Percentiles rank a stretch among this genome's conserved stretches.
These are phyloP conservation scores for Bubalus kerabau DNA, from an alignment of 2,113 vertebrate genomes.

Conservation along the genomic window DNA sequence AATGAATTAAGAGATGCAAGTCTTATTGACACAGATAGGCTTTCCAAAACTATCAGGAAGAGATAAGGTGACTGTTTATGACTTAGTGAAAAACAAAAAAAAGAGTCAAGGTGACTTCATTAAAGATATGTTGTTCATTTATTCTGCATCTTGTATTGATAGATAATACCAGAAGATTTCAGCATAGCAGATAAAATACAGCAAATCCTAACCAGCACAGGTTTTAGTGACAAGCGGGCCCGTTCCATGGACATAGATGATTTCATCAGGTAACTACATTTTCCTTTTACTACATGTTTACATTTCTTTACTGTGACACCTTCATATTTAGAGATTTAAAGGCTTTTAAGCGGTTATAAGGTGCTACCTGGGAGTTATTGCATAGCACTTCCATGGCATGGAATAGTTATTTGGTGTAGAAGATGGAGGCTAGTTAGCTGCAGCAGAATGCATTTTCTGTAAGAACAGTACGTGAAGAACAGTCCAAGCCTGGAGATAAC, in stretches of 20 bases:
- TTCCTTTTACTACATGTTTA: constrained; percentile 47
- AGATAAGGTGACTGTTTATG: constrained; percentile 9
- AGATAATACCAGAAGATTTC: constrained; percentile 93
- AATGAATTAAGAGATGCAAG: not conserved
- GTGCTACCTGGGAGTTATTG: constrained; percentile 64
- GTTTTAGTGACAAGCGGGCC: constrained; percentile 92
- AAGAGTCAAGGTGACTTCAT: constrained; percentile 60
- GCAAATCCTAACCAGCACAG: constrained; percentile 85
- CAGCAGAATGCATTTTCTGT: constrained; percentile 43
- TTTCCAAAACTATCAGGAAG: constrained; percentile 1
- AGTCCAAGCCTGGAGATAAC: constrained; percentile 52
- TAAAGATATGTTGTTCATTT: constrained; percentile 69
- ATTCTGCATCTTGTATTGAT: constrained; percentile 68
- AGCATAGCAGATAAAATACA: constrained; percentile 92
- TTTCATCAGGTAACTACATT: constrained; percentile 91
- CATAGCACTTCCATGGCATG: constrained; percentile 65
- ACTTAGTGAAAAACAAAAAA: constrained; percentile 16
- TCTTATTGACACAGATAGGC: not conserved
- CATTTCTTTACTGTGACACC: constrained; percentile 53
- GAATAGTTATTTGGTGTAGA: constrained; percentile 67
- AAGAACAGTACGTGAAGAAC: constrained; percentile 37
- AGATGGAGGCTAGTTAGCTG: constrained; percentile 49
- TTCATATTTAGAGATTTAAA: constrained; percentile 54
- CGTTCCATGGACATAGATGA: constrained; percentile 97
- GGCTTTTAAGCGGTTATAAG: constrained; percentile 57